phyloP scores from a whole-genome alignment of 2,888 invertebrate species.

The Charanyca ferruginea region DNA sequence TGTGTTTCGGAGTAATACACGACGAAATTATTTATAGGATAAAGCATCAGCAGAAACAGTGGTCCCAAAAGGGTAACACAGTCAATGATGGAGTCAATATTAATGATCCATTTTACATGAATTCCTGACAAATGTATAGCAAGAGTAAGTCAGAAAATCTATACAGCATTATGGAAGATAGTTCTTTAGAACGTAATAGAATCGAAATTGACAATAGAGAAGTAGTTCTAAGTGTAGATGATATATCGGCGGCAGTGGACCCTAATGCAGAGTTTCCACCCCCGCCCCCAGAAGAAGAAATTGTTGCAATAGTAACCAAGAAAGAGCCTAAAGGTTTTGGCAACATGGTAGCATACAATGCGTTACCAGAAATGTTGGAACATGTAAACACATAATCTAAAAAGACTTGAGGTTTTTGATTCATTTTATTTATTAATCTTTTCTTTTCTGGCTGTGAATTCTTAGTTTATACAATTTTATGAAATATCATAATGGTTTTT shows the following conservation, averaged over 20 bases:
- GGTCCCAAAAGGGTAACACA: constrained; percentile 92
- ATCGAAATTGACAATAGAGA: constrained; percentile 89
- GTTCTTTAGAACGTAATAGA: constrained; percentile 85
- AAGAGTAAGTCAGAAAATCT: constrained; percentile 90
- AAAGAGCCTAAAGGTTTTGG: constrained; percentile 88
- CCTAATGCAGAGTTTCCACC: constrained; percentile 82
- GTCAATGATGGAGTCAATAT: constrained; percentile 92
- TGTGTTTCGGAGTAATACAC: constrained; percentile 97
- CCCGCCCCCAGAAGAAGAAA: constrained; percentile 87
- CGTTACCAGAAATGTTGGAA: constrained; percentile 88
- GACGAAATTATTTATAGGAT: constrained; percentile 96
- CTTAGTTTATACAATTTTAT: constrained; percentile 54
- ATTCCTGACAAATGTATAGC: constrained; percentile 94
- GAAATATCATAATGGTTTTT: constrained; percentile 68
- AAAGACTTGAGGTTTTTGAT: constrained; percentile 66
- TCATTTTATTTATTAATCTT: constrained; percentile 58
- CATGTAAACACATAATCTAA: constrained; percentile 82
- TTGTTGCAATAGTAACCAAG: constrained; percentile 88
- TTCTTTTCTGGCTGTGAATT: constrained; percentile 78
- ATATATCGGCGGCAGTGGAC: constrained; percentile 83
- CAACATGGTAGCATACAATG: constrained; percentile 90
- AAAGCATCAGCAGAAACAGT: constrained; percentile 93
- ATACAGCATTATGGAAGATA: constrained; percentile 91
- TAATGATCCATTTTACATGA: constrained; percentile 93
- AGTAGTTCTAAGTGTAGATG: constrained; percentile 88